Percentiles rank a stretch among this genome's conserved stretches.
phyloP scores from a whole-genome alignment of 2,888 invertebrate genomes.

The Agrochola litura region DNA sequence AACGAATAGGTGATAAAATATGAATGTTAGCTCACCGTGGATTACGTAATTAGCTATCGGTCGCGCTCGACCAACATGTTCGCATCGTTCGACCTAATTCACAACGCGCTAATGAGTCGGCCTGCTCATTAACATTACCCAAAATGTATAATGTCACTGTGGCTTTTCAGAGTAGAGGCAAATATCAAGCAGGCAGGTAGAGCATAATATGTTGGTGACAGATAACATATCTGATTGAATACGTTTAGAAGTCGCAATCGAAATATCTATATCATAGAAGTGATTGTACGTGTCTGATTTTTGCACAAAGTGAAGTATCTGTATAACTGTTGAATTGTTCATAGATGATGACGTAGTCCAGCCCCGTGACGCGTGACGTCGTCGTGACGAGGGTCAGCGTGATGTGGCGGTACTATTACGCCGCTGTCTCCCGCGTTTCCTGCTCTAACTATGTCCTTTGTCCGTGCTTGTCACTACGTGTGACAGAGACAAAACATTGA shows the following conservation, averaged over 20 bases:
- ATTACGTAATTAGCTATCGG: slow-evolving; percentile 16
- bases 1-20: slow-evolving; percentile 20
- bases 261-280: background rate
- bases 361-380: slow-evolving; percentile 47
- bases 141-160: background rate
- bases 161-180: background rate
- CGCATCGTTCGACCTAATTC: slow-evolving; percentile 24
- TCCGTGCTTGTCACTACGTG: slow-evolving; percentile 10
- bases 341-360: slow-evolving; percentile 13
- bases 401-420: slow-evolving; percentile 40
- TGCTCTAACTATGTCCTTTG: slow-evolving; percentile 38
- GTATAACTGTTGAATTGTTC: background rate
- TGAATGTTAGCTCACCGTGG: slow-evolving; percentile 10
- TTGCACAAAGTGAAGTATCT: background rate
- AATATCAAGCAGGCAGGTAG: background rate
- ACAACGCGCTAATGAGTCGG: slow-evolving; percentile 25
- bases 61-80: slow-evolving; percentile 6
- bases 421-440: slow-evolving; percentile 30
- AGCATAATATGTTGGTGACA: background rate
- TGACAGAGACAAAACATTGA: slow-evolving; percentile 11
- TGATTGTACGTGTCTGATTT: background rate
- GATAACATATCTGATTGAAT: background rate
- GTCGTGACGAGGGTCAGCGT: slow-evolving; percentile 20
- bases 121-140: slow-evolving; percentile 29
- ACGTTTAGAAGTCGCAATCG: background rate